Conservation (phyloP, 2,888 invertebrate species). For the Eristalinus sepulchralis region DNA sequence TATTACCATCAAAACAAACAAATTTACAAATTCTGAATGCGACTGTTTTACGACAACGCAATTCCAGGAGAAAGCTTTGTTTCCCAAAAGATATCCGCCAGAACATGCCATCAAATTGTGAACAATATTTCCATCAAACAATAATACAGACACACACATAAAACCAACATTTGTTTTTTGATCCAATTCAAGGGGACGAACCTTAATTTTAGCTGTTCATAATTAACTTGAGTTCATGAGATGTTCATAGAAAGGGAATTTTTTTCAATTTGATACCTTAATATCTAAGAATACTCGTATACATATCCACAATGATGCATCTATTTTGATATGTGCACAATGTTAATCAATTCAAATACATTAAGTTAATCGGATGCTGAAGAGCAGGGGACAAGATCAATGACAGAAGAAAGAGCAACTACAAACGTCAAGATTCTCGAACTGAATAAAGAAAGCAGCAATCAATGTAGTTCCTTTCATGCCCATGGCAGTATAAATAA, state of each 20-base stretch:
- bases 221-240: neutral
- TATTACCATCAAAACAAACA: conserved; percentile 37
- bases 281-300: neutral
- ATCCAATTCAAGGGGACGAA: neutral
- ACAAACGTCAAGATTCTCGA: no score
- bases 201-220: neutral
- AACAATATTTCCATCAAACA: neutral
- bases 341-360: no score
- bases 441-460: no score
- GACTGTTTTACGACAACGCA: conserved; percentile 12
- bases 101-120: neutral
- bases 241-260: neutral
- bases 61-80: conserved; percentile 22
- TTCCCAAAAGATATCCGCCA: neutral
- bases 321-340: neutral
- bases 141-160: neutral
- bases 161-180: neutral
- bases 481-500: no score
- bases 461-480: no score
- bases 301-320: neutral
- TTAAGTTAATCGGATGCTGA: no score
- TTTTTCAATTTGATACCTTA: neutral
- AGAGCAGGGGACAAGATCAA: no score
- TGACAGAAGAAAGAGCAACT: no score
- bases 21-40: conserved; percentile 3